A percentile compares a stretch with the other conserved stretches of the same genome.
Evolutionary conservation across 2,888 invertebrate species (phyloP).

Genomic region (Pogonocherus hispidulus): DNA sequence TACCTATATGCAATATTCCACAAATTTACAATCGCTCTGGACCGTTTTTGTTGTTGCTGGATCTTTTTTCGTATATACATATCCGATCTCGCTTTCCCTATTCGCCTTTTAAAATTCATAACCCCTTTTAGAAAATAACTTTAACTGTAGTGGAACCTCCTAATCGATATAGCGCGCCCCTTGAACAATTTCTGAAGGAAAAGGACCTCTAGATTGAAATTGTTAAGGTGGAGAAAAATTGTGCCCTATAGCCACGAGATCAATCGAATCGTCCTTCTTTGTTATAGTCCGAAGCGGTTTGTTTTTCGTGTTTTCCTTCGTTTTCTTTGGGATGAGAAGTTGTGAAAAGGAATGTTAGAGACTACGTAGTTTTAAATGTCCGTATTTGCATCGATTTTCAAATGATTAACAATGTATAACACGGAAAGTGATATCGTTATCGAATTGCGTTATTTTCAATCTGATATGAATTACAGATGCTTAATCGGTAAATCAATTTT

Average conservation of each 20-base stretch:
- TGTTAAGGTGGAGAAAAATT: background rate
- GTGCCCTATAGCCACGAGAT: background rate
- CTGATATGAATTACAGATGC: too few species aligned
- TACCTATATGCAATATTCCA: conserved; percentile 14
- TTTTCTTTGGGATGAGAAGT: too few species aligned
- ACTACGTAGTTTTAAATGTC: too few species aligned
- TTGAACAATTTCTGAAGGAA: conserved; percentile 3
- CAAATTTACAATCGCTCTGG: conserved; percentile 11
- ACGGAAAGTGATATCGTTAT: too few species aligned
- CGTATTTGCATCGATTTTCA: too few species aligned
- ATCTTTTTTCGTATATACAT: conserved; percentile 13
- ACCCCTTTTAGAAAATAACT: conserved; percentile 14
- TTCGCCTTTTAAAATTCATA: conserved; percentile 21
- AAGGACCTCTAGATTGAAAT: conserved; percentile 7
- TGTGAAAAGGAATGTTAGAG: too few species aligned
- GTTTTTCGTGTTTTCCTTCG: too few species aligned
- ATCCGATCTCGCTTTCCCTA: conserved; percentile 10
- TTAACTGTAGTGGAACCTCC: background rate
- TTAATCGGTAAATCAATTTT: too few species aligned
- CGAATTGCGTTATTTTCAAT: too few species aligned
- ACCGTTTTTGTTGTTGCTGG: conserved; percentile 14
- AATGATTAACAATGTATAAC: too few species aligned
- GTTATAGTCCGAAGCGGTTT: too few species aligned
- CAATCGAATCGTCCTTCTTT: conserved; percentile 13
- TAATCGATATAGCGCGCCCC: conserved; percentile 10